Evolutionary conservation across 2,888 invertebrate genomes (phyloP), one percentile per base, ranked within the genome.

Genomic region (Mactromeris polynyma): DNA sequence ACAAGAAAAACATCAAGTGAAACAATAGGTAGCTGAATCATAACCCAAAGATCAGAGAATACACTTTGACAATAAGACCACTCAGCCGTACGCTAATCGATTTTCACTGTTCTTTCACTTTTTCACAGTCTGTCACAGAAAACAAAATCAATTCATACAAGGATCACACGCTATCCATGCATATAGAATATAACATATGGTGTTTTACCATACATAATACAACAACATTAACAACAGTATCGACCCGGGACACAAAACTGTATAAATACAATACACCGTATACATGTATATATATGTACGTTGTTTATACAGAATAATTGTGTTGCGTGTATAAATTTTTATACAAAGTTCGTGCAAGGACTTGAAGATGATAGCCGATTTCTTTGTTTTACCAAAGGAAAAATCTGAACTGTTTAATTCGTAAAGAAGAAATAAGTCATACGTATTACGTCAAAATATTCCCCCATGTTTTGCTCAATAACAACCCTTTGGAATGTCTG

Each of bases 91-190:
- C 0, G 26, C 31, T 64, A 84, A 84, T 84, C 84, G 78, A 84
- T 84, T 36, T 78, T 51, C 46, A 36, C 36, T 84, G 42, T 77
- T 77, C 17, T 46, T 54, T 84, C 77, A 31, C 64, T 78, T 84
- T 26, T 84, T 78, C 78, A 82, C 82, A 77, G 84, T 84, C 84
- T 77, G 84, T 73, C 38, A 51, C 78, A 78, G 73, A 33, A 17
- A 17, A 73, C 73, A 73, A 33, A 73, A 73, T 17, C 73, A 36
- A 73, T 73, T 33, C 17, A 33, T 73, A 73, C 31, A 31, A 19
- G 14, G n/a, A 36, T 2, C 0, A 73, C 73, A 73, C 73, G 73
- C 73, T 33, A 73, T 73, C 36, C 73, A 33, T 73, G 14, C 73
- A 73, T 73, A 36, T 36, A 73, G 11, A 33, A 73, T 4, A 73